These are phyloP conservation scores for Atherinomorus stipes DNA, from an alignment of 2,113 vertebrate species.

Conservation along the genomic window DNA sequence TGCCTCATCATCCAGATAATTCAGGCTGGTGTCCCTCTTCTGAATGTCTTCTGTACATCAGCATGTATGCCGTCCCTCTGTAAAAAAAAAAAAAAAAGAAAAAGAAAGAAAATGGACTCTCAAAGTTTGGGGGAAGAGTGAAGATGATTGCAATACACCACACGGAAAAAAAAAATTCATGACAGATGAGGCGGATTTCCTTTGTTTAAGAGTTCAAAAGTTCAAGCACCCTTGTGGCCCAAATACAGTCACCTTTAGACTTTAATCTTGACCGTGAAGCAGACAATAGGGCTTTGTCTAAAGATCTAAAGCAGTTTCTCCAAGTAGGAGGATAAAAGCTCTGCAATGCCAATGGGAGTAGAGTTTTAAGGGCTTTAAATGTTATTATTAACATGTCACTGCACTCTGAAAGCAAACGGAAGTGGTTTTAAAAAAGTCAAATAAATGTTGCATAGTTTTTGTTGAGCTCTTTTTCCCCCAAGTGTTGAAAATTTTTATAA, in stretches of 20 bases:
- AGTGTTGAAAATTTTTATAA: background rate
- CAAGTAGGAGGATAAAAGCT: conserved; percentile 45
- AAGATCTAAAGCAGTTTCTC: conserved; percentile 47
- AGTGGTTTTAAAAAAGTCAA: conserved; percentile 9
- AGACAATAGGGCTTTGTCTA: conserved; percentile 56
- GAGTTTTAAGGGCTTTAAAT: conserved; percentile 38
- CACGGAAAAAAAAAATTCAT: conserved; percentile 20
- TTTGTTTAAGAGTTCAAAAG: conserved; percentile 43
- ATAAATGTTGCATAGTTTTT: conserved; percentile 4
- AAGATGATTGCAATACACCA: background rate
- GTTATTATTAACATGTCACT: conserved; percentile 42
- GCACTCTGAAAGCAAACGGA: conserved; percentile 10
- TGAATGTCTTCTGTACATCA: conserved; percentile 75
- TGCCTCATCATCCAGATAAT: conserved; percentile 38
- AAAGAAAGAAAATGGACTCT: background rate
- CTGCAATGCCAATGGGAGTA: conserved; percentile 34
- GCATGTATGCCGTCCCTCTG: conserved; percentile 75
- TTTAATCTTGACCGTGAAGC: conserved; percentile 44
- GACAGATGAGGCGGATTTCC: conserved; percentile 45
- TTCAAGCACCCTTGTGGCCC: conserved; percentile 16
- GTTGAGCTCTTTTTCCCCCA: background rate
- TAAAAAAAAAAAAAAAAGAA: conserved; percentile 4
- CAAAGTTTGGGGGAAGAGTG: background rate
- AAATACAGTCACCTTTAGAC: conserved; percentile 30
- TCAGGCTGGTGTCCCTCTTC: conserved; percentile 14